Evolutionary conservation across 1,140 invertebrate genomes (phyloP).

Genomic region (Platyscapa corneri): DNA sequence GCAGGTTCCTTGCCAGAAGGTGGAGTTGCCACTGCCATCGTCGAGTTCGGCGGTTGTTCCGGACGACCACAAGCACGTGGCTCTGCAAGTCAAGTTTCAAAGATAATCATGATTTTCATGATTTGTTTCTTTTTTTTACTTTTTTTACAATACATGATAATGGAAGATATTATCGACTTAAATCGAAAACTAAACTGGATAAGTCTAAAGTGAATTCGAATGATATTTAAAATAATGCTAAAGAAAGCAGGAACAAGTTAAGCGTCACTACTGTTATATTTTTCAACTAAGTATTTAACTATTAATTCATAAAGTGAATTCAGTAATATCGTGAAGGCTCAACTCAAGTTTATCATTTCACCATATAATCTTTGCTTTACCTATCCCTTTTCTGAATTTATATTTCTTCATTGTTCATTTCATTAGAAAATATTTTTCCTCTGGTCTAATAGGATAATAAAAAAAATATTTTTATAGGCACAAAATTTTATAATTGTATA

Average conservation of each 20-base stretch:
- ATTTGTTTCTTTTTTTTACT: not conserved
- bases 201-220: too few species aligned
- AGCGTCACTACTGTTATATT: too few species aligned
- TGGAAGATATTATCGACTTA: too few species aligned
- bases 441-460: not conserved
- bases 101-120: not conserved
- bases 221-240: too few species aligned
- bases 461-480: not conserved
- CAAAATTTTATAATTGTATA: not conserved
- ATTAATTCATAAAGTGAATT: too few species aligned
- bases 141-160: not conserved
- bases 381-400: too few species aligned
- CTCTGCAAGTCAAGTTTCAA: conserved; percentile 73
- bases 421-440: not conserved
- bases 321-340: too few species aligned
- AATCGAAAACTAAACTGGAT: too few species aligned
- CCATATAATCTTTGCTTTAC: too few species aligned
- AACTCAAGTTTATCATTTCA: too few species aligned
- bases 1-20: conserved; percentile 31
- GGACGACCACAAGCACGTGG: conserved; percentile 92
- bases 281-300: too few species aligned
- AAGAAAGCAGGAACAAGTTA: too few species aligned
- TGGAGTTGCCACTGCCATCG: conserved; percentile 79
- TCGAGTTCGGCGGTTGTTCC: conserved; percentile 94
- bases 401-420: not conserved